Evolutionary conservation across 2,113 vertebrate species (phyloP), one percentile per base, ranked within the genome.

Genomic region (Gambusia holbrooki): DNA sequence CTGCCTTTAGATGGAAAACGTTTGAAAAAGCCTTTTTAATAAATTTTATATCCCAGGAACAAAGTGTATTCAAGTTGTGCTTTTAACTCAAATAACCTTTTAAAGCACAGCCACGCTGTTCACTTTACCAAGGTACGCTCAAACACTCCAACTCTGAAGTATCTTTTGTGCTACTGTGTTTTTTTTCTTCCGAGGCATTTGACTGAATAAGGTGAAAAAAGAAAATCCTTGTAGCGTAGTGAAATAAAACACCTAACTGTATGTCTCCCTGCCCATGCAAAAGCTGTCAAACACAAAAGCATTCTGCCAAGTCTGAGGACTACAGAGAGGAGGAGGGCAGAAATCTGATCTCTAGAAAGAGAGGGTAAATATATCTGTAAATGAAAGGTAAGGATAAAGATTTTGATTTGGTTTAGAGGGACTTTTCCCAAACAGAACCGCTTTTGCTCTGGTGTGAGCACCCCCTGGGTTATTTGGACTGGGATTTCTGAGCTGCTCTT

Each of bases 331-430:
- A 88, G 77, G 37, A 60, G 69, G 79, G 77, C 79, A 80, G 83
- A 87, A 75, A 85, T 88, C 84, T 87, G 83, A 86, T 37, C 10
- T 91, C 84, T 87, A 73, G 78, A 77, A 71, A 74, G 71, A 79
- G 78, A 83, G 78, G 74, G 77, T 87, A 82, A 92, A 88, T 19
- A 75, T 77, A 83, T 91, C 69, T 79, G 87, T 76, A 88, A 87
- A 84, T 84, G 88, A 92, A 92, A 90, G 83, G 86, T 90, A 87
- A 89, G 71, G 76, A 70, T 22, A 69, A 58, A 79, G 66, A 69
- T 82, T 68, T 81, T 75, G 73, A 79, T 74, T 25, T 54, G 69
- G 17, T 87, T 88, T 84, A 74, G 76, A 73, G 67, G 71, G 40
- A 66, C 80, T 82, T 71, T 27, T 81, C 83, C 78, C 85, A 32